These are phyloP conservation scores for Drosophila sproati DNA, from an alignment of 1,140 invertebrate genomes.

Conservation along the genomic window DNA sequence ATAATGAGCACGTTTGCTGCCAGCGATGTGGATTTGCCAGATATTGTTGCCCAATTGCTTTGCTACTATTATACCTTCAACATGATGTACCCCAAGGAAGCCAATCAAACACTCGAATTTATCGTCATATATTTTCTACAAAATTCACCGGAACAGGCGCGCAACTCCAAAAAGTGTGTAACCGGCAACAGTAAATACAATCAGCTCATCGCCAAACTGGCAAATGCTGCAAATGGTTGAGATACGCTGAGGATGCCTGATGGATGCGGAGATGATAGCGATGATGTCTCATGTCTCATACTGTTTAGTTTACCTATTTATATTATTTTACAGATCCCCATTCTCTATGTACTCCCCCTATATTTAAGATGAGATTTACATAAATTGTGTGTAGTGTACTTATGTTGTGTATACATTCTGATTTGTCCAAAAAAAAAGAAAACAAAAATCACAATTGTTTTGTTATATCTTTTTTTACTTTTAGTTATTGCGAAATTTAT, in stretches of 20 bases:
- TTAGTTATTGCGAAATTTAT: constrained; percentile 10
- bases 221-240: constrained; percentile 66
- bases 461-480: not conserved
- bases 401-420: constrained; percentile 76
- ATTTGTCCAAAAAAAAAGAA: constrained; percentile 47
- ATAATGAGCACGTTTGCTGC: constrained; percentile 63
- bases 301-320: constrained; percentile 75
- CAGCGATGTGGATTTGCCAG: constrained; percentile 57
- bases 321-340: constrained; percentile 67
- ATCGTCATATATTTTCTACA: constrained; percentile 76
- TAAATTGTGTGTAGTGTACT: constrained; percentile 72
- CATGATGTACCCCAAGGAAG: constrained; percentile 81
- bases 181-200: constrained; percentile 67
- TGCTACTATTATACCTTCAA: constrained; percentile 82
- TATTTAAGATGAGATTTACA: constrained; percentile 67
- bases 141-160: constrained; percentile 64
- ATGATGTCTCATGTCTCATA: constrained; percentile 22
- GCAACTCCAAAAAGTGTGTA: constrained; percentile 62
- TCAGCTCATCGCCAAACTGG: constrained; percentile 69
- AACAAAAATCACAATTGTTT: not conserved
- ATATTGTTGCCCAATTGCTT: constrained; percentile 72
- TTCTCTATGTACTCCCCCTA: constrained; percentile 72
- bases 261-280: not conserved
- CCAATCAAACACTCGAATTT: constrained; percentile 82
- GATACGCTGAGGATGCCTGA: constrained; percentile 11